Percentiles rank a stretch among this genome's conserved stretches.
Conservation (phyloP, 2,113 vertebrate genomes). For the Morphnarchus princeps region DNA sequence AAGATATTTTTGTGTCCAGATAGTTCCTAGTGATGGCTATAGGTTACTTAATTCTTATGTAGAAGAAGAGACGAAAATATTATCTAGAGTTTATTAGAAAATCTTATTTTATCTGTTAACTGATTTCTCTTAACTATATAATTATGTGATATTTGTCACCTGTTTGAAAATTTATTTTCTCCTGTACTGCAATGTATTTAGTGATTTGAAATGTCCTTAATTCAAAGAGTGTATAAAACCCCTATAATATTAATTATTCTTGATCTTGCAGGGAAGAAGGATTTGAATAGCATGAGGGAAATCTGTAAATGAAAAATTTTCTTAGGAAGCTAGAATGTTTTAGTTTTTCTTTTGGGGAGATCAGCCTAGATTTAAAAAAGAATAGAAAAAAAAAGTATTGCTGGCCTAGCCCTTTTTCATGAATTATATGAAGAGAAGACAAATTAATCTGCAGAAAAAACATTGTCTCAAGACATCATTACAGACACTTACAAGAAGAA, state of each 20-base stretch:
- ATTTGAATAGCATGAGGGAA: background rate
- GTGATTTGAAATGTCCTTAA: background rate
- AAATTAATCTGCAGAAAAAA: background rate
- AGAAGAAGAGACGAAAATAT: background rate
- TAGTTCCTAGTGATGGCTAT: background rate
- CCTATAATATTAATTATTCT: background rate
- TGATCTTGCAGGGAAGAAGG: background rate
- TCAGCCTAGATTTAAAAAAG: background rate
- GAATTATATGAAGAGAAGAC: background rate
- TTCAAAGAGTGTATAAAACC: background rate
- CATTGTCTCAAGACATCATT: background rate
- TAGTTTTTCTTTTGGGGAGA: background rate
- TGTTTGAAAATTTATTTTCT: background rate
- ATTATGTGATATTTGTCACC: background rate
- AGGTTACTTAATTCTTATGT: background rate
- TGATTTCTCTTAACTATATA: background rate
- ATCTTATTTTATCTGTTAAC: background rate
- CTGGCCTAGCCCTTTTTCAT: background rate
- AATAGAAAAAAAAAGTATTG: background rate
- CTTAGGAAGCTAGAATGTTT: background rate
- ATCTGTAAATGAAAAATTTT: background rate
- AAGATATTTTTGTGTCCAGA: background rate
- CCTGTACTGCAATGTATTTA: background rate
- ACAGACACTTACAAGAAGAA: constrained; percentile 15
- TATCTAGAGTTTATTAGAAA: background rate